Evolutionary conservation across 1,140 invertebrate species (phyloP).

Genomic region (Polypedilum vanderplanki): DNA sequence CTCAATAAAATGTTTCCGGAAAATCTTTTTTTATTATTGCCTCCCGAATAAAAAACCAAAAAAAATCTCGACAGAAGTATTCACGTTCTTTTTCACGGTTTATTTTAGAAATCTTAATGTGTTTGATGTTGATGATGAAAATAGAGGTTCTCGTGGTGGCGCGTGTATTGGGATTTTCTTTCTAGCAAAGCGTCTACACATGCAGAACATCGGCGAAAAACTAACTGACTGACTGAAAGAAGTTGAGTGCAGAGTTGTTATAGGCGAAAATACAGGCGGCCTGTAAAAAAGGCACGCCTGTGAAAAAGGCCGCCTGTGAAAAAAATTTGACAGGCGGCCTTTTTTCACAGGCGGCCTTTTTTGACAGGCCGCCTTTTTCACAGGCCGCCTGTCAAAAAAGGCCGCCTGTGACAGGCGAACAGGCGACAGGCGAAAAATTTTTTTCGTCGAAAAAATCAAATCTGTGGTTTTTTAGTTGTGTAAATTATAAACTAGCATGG

Average conservation of each 20-base stretch:
- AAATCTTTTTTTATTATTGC: neutral
- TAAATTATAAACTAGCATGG: no score
- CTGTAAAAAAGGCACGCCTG: no score
- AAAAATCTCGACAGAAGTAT: neutral
- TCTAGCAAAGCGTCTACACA: neutral
- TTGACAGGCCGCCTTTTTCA: no score
- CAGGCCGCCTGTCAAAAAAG: no score
- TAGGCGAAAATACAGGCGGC: no score
- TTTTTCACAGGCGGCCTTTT: no score
- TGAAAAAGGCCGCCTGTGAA: no score
- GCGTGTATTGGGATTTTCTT: neutral
- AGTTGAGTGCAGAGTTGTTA: neutral
- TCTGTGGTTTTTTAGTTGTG: no score
- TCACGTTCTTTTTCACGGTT: slow-evolving; percentile 24
- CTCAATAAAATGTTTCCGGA: slow-evolving; percentile 4
- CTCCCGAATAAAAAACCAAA: neutral
- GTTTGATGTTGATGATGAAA: neutral
- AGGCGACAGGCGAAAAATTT: no score
- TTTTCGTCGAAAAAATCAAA: no score
- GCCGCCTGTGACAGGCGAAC: no score
- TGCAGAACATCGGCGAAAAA: neutral
- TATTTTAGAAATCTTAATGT: slow-evolving; percentile 23
- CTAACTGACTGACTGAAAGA: neutral
- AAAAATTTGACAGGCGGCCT: no score
- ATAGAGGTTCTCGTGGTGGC: neutral